phyloP scores from a whole-genome alignment of 2,797 vertebrate genomes.

The Zalophus californianus region DNA sequence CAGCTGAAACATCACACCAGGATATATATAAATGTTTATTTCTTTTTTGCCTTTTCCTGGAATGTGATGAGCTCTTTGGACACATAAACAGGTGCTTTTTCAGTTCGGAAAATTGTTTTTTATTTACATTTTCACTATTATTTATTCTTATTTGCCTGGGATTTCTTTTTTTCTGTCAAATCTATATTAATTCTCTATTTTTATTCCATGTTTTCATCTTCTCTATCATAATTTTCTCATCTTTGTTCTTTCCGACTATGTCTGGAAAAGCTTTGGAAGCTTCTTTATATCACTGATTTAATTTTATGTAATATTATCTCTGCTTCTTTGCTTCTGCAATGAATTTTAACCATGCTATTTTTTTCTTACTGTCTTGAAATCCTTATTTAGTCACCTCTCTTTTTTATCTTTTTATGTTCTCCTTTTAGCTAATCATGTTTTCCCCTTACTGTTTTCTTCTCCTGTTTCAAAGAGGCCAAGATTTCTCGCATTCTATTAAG shows the following conservation, averaged over 20 bases:
- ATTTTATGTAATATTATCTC: not conserved
- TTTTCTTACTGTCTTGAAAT: not conserved
- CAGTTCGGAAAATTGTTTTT: not conserved
- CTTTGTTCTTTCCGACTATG: not conserved
- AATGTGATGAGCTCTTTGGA: not conserved
- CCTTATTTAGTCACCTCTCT: not conserved
- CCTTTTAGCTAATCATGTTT: not conserved
- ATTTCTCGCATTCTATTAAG: not conserved
- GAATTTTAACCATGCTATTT: not conserved
- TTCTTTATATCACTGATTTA: not conserved
- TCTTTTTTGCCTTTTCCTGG: not conserved
- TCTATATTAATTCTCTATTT: not conserved
- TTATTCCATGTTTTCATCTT: not conserved
- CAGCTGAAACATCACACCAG: not conserved
- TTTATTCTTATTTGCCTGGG: not conserved
- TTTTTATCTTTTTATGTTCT: not conserved
- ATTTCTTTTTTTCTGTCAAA: not conserved
- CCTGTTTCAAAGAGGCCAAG: not conserved
- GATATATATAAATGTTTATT: not conserved
- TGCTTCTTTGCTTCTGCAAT: not conserved
- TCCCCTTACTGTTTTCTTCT: not conserved
- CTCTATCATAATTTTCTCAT: not conserved
- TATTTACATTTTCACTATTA: not conserved
- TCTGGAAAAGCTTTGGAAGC: not conserved
- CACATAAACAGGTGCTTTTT: not conserved